Conservation (phyloP, 1,140 invertebrate genomes). For the Leptinotarsa undecemlineata region DNA sequence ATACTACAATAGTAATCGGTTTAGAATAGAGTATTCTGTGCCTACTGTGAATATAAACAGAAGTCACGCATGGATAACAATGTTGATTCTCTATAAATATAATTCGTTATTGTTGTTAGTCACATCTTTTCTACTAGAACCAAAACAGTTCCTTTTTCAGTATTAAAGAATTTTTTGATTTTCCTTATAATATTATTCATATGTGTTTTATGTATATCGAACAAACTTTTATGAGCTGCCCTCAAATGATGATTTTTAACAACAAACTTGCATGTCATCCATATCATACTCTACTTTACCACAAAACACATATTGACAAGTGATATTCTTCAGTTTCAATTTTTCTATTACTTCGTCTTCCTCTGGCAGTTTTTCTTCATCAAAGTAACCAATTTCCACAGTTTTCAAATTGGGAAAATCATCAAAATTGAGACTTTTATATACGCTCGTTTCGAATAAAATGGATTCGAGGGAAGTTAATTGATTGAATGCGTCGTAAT, state of each 20-base stretch:
- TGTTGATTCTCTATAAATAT: too few species aligned
- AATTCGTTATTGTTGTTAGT: too few species aligned
- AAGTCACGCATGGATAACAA: too few species aligned
- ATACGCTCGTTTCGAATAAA: slow-evolving; percentile 13
- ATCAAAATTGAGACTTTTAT: slow-evolving; percentile 6
- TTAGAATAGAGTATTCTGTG: too few species aligned
- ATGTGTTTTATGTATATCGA: too few species aligned
- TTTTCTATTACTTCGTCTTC: slow-evolving; percentile 12
- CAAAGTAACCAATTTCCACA: slow-evolving; percentile 16
- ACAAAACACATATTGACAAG: slow-evolving; percentile 20
- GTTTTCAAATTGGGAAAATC: slow-evolving; percentile 2
- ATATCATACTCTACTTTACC: slow-evolving; percentile 23
- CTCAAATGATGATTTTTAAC: not conserved
- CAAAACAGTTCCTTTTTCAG: too few species aligned
- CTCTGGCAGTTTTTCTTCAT: not conserved
- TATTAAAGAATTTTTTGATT: too few species aligned
- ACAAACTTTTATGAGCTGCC: too few species aligned
- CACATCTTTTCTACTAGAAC: too few species aligned
- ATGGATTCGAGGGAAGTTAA: not conserved
- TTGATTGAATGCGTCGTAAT: slow-evolving; percentile 7
- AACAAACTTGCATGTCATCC: not conserved
- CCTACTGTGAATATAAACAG: too few species aligned
- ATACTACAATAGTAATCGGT: too few species aligned
- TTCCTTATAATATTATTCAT: too few species aligned
- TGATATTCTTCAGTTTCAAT: slow-evolving; percentile 13